Conservation (phyloP, 1,140 invertebrate species). For the Anastrepha obliqua region DNA sequence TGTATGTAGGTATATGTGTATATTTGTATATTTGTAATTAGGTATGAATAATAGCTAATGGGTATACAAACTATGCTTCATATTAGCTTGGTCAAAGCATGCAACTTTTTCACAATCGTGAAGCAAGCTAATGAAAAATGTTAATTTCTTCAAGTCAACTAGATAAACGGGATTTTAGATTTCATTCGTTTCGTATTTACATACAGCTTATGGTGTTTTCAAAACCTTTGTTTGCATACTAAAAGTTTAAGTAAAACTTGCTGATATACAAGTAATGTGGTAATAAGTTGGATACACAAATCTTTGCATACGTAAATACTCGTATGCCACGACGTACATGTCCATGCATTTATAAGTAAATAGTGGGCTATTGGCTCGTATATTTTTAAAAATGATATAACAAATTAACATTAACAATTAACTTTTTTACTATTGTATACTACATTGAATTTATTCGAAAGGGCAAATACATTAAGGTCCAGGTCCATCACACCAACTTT, state of each 20-base stretch:
- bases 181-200: background rate
- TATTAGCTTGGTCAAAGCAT: background rate
- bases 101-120: conserved; percentile 2
- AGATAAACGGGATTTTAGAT: conserved; percentile 25
- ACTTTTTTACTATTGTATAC: too few species aligned
- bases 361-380: too few species aligned
- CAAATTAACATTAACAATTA: too few species aligned
- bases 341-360: too few species aligned
- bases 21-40: too few species aligned
- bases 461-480: too few species aligned
- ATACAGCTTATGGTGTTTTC: background rate
- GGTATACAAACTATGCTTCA: too few species aligned
- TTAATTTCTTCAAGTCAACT: background rate
- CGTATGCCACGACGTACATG: background rate
- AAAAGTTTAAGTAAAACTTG: background rate
- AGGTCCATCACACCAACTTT: too few species aligned
- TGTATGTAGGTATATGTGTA: too few species aligned
- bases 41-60: too few species aligned
- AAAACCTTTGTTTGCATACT: background rate
- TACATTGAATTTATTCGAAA: too few species aligned
- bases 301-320: background rate
- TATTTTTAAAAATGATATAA: too few species aligned
- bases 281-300: background rate
- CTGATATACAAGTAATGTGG: background rate
- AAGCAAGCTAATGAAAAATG: conserved; percentile 24